These are phyloP conservation scores for Homarus americanus DNA, from an alignment of 1,140 invertebrate genomes.

Conservation along the genomic window DNA sequence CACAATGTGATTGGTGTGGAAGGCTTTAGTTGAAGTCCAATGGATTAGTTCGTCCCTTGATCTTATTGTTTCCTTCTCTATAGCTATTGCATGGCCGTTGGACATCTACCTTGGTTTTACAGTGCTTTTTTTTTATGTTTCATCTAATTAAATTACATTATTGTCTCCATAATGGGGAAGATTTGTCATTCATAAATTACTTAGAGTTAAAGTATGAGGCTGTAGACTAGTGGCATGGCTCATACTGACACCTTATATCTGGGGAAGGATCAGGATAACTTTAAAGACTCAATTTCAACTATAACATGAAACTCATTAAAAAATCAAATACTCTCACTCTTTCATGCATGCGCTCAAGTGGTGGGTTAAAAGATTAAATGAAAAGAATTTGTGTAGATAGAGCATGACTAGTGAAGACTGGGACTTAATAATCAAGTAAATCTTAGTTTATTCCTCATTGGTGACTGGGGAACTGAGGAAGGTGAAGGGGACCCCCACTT, in stretches of 20 bases:
- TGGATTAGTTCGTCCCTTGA: background rate
- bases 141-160: background rate
- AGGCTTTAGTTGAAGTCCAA: background rate
- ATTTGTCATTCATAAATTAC: background rate
- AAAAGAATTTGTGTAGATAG: background rate
- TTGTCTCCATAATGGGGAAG: background rate
- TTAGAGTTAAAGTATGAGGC: background rate
- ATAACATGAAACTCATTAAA: background rate
- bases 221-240: slow-evolving; percentile 25
- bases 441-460: slow-evolving; percentile 21
- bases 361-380: slow-evolving; percentile 16
- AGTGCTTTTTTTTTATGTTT: background rate
- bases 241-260: slow-evolving; percentile 33
- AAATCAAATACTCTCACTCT: background rate
- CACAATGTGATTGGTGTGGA: background rate
- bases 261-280: background rate
- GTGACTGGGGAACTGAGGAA: slow-evolving; percentile 25
- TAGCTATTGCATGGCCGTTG: slow-evolving; percentile 44
- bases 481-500: slow-evolving; percentile 29
- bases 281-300: background rate
- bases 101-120: background rate
- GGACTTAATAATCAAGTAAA: background rate
- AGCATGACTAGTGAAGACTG: slow-evolving; percentile 19
- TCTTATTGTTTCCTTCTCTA: background rate
- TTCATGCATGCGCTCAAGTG: slow-evolving; percentile 59